Evolutionary conservation across 2,888 invertebrate genomes (phyloP), one percentile per base, ranked within the genome.

Genomic region (Adela reaumurella): DNA sequence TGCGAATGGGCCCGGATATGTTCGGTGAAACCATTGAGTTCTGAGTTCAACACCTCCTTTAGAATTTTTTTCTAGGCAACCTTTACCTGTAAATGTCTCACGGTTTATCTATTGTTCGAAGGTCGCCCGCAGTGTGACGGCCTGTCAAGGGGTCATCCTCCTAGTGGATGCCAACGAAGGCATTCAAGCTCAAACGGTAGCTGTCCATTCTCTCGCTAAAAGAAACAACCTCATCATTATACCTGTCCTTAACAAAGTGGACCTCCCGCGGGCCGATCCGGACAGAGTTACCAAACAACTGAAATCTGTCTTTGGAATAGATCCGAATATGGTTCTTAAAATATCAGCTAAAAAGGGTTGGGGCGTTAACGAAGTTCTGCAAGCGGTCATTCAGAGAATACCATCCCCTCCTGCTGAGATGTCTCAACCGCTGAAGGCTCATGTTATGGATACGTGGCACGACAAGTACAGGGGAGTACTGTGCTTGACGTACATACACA

Each of bases 111-210:
- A 6, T 17, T 42, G 17, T 5, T 54, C 62, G 45, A 55, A 87
- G 87, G 88, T 89, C 54, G 87, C 92, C 1, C 81, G 97, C 49
- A 97, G 97, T 46, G 79, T 98, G 49, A 84, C 90, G 51, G 94
- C 95, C 46, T 97, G 96, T 63, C 94, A 97, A 80, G 97, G 97
- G 10, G 97, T 95, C 1, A 85, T 99, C 54, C 78, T 99, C 49
- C 72, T 99, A 47, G 94, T 99, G 0, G 98, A 98, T 77, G 96
- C 98, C 1, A 97, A 96, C 71, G 94, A 96, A 81, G 92, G 92
- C 8, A 88, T 97, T 2, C 95, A 97, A 77, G 97, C 98, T 0
- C 98, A 99, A 73, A 99, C 98, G 0, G 94, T 98, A 2, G 97
- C 98, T 16, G 98, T 98, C 61, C 97, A 94, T 72, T 90, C 92